Evolutionary conservation across 2,797 vertebrate genomes (phyloP), one percentile per base, ranked within the genome.

Genomic region (Enteromius treurensis): DNA sequence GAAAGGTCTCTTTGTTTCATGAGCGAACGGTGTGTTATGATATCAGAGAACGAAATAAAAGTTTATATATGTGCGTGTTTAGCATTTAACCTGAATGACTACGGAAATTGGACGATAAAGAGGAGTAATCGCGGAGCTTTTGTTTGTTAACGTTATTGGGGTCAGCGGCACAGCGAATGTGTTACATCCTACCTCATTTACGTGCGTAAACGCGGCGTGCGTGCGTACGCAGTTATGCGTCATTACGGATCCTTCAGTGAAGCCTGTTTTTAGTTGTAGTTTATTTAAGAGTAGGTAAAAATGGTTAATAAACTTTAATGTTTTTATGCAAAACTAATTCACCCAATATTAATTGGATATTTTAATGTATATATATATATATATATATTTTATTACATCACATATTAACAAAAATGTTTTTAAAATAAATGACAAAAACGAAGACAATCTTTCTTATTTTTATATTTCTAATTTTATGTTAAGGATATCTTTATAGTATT

Each of bases 101-200:
- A 15, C 49, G 29, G 1, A 78, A 45, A 47, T 0, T 47, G 29
- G 15, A 37, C 19, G 23, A 17, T 23, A 15, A 34, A 49, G 23
- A 32, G 15, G 17, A n/a, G 62, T 23, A 37, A 68, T 26, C 26
- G 60, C 45, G 32, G 29, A 64, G 60, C n/a, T 81, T 76, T 73
- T 67, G 78, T 58, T 49, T 37, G 64, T 76, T n/a, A 53, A 79
- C 83, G 47, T 47, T 78, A 89, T 87, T 76, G 86, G 77, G 87
- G 89, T 89, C 85, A 89, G 77, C 80, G 40, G 77, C 85, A 85
- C 81, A 68, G 3, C 26, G 40, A 62, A 53, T 65, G 82, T 81
- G 81, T 83, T 70, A 76, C 65, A 81, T 70, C 58, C 80, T 69
- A 86, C 81, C 32, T 84, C 77, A 76, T 80, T 76, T 69, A 49